Evolutionary conservation across 1,140 invertebrate species (phyloP), one percentile per base, ranked within the genome.

Genomic region (Melanaphis sacchari): DNA sequence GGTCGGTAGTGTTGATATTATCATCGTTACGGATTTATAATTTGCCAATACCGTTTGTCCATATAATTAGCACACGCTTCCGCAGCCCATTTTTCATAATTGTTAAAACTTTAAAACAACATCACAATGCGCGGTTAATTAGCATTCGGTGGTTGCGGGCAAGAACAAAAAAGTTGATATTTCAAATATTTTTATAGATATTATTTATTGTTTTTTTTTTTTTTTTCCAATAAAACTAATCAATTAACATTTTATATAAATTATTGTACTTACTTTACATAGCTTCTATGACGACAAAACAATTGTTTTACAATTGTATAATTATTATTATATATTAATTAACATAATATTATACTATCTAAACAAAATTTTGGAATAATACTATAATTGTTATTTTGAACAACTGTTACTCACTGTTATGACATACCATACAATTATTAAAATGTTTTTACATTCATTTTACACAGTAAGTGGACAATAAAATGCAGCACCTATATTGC

Each of bases 61-160:
- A 31, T 66, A 66, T 66, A 66, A 41, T 84, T 84, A 31, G 82
- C 38, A 40, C 38, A 18, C 76, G 2, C 76, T 31, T 31, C 31
- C 5, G 76, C 76, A 21, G 36, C 38, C 81, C 40, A 24, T 40
- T 84, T 41, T 40, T 84, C 31, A n/a, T 66, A 4, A 84, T 85
- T 41, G 40, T 87, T 43, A n/a, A 85, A 85, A 85, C 40, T 43
- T 85, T 85, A 31, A 85, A 87, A 87, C 41, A 87, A 87, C 84
- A 43, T 43, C 84, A n/a, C 41, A n/a, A 87, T 43, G 26, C 11
- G 24, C 40, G 38, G 82, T 43, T 43, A 87, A 46, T 87, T n/a
- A 85, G 40, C 24, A 31, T 81, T 38, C 6, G 26, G 9, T 0
- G 31, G 85, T 43, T 18, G 18, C 21, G 38, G 81, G 18, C 18